These are phyloP conservation scores for Antedon mediterranea DNA, from an alignment of 53 echinoderm and acorn worm species.

Conservation along the genomic window DNA sequence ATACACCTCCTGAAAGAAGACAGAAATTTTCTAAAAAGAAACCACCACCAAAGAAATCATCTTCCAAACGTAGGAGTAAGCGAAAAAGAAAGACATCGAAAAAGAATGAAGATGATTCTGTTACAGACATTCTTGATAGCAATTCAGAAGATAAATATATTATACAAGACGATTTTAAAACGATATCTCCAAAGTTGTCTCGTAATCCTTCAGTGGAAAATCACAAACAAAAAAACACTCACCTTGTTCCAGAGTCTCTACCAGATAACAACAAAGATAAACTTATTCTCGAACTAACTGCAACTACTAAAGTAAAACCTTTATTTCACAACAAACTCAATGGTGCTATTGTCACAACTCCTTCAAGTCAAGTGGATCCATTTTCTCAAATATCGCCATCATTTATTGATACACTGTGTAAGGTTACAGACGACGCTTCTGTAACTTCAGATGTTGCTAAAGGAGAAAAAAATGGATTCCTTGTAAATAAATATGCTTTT, in stretches of 20 bases:
- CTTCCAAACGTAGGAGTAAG: neutral
- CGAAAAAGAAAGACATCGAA: neutral
- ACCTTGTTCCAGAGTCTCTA: neutral
- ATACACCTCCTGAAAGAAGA: constrained; percentile 68
- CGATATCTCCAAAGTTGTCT: neutral
- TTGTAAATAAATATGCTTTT: neutral
- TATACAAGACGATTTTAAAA: neutral
- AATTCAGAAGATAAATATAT: neutral
- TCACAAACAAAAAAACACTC: too few species aligned
- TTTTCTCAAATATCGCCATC: constrained; percentile 75
- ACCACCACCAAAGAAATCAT: neutral
- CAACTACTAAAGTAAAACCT: neutral
- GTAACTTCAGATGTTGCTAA: neutral
- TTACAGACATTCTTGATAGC: neutral
- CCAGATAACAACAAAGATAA: neutral
- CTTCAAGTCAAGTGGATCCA: constrained; percentile 13
- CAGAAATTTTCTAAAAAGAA: constrained; percentile 5
- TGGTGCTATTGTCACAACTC: neutral
- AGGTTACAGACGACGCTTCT: constrained; percentile 41
- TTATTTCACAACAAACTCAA: neutral
- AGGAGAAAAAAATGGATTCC: neutral
- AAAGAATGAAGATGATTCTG: neutral
- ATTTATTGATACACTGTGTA: constrained; percentile 46
- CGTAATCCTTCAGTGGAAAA: neutral
- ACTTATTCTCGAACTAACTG: neutral